phyloP scores from a whole-genome alignment of 1,140 invertebrate species.

The Conus ventricosus region DNA sequence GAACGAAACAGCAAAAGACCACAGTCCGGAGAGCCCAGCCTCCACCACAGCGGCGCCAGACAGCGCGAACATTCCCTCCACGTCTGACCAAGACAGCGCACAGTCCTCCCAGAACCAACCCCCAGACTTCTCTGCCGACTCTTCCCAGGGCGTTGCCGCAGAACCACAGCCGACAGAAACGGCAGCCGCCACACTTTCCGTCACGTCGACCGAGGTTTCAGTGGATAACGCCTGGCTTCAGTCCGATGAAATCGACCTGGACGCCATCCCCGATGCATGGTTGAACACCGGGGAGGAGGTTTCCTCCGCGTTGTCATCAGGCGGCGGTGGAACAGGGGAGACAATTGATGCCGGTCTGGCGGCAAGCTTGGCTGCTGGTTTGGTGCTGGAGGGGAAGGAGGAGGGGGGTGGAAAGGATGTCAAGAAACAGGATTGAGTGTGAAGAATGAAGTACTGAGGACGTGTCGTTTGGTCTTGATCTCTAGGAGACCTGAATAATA shows the following conservation, averaged over 20 bases:
- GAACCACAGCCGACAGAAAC: neutral
- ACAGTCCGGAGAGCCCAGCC: neutral
- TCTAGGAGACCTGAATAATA: no score
- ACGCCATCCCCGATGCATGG: conserved; percentile 20
- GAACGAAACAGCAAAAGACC: no score
- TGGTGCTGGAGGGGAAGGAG: neutral
- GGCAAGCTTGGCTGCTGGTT: neutral
- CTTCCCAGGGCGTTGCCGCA: neutral
- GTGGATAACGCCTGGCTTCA: neutral
- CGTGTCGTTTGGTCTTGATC: no score
- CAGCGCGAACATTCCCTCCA: neutral
- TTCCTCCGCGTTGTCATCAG: neutral
- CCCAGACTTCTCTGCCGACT: neutral
- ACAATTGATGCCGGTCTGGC: conserved; percentile 24
- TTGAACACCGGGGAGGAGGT: neutral
- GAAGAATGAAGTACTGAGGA: no score
- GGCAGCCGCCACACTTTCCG: neutral
- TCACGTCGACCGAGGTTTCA: no score
- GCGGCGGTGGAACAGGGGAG: neutral
- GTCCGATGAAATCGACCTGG: conserved; percentile 26
- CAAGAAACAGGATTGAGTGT: conserved; percentile 24
- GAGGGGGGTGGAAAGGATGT: neutral
- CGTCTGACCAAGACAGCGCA: neutral
- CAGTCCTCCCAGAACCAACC: neutral
- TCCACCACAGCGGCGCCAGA: neutral